Percentiles rank a stretch among this genome's conserved stretches.
Evolutionary conservation across 2,888 invertebrate species (phyloP).

Genomic region (Ennomos fuscantarius): DNA sequence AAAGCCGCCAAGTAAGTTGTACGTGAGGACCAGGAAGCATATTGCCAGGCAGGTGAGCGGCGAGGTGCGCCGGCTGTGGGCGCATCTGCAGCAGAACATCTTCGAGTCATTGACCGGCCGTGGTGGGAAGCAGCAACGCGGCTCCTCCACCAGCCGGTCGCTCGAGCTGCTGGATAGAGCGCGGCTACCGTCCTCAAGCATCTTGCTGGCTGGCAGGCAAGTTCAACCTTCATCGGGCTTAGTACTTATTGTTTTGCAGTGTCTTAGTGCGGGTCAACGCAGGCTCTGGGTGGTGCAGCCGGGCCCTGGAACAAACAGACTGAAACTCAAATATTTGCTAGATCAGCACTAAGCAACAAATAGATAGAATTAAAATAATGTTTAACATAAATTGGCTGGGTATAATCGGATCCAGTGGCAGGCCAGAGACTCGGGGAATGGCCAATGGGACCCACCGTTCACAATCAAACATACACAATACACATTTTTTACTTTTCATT

Average conservation of each 20-base stretch:
- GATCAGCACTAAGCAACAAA: not conserved
- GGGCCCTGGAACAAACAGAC: conserved; percentile 28
- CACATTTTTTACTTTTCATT: too few species aligned
- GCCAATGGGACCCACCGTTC: too few species aligned
- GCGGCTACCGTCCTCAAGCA: conserved; percentile 38
- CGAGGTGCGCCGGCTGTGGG: conserved; percentile 72
- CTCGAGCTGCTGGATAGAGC: conserved; percentile 26
- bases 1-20: conserved; percentile 96
- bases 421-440: too few species aligned
- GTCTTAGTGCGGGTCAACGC: conserved; percentile 31
- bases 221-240: conserved; percentile 22
- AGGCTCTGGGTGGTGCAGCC: not conserved
- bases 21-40: conserved; percentile 94
- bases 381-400: not conserved
- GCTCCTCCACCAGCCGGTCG: conserved; percentile 22
- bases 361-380: not conserved
- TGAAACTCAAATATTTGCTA: not conserved
- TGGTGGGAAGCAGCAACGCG: conserved; percentile 30
- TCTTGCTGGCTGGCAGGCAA: conserved; percentile 22
- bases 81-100: conserved; percentile 78
- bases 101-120: conserved; percentile 15
- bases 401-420: too few species aligned
- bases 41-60: conserved; percentile 93
- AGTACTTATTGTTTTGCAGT: conserved; percentile 33
- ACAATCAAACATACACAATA: too few species aligned